Evolutionary conservation across 2,888 invertebrate species (phyloP).

Genomic region (Andricus curvator): DNA sequence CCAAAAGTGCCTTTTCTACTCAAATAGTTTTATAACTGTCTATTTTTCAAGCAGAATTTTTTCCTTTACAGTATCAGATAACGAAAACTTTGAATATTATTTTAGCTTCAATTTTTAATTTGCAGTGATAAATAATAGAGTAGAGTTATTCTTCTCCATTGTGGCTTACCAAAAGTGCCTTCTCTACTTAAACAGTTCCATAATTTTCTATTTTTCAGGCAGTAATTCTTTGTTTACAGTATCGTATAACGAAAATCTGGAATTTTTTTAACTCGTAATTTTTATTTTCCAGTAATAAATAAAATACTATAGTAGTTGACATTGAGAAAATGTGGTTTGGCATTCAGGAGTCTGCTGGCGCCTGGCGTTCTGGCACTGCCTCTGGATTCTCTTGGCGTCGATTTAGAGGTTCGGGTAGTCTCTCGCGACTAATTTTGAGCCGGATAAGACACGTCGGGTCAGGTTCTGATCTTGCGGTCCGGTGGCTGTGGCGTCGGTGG

Average conservation of each 20-base stretch:
- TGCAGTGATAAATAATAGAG: not conserved
- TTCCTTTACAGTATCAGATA: not conserved
- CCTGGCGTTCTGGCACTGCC: constrained; percentile 45
- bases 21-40: too few species aligned
- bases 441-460: constrained; percentile 60
- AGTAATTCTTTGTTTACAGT: not conserved
- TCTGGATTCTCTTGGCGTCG: constrained; percentile 45
- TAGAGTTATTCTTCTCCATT: too few species aligned
- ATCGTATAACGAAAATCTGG: too few species aligned
- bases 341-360: constrained; percentile 10
- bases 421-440: constrained; percentile 67
- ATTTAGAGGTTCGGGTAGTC: constrained; percentile 58
- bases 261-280: not conserved
- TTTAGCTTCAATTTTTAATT: not conserved
- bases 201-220: not conserved
- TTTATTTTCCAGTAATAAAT: not conserved
- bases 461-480: constrained; percentile 48
- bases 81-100: not conserved
- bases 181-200: too few species aligned
- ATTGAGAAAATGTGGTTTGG: constrained; percentile 16
- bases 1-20: too few species aligned
- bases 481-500: constrained; percentile 50
- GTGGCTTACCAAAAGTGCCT: too few species aligned
- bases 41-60: not conserved
- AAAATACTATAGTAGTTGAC: not conserved